These are phyloP conservation scores for Delichon dasypus DNA, from an alignment of 2,797 vertebrate genomes.

Conservation along the genomic window DNA sequence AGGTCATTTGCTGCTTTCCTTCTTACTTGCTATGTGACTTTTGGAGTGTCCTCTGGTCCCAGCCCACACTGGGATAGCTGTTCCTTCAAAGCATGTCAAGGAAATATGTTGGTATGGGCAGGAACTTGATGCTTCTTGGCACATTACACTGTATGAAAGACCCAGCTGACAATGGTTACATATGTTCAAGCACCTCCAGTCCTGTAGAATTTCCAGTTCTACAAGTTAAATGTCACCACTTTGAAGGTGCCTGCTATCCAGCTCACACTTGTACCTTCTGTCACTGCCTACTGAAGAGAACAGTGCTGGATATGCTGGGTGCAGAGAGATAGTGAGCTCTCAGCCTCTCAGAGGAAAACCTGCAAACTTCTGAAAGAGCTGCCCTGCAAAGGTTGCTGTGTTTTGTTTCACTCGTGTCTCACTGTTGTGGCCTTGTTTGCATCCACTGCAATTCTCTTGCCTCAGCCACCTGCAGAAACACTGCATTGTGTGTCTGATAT, in stretches of 20 bases:
- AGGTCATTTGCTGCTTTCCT: background rate
- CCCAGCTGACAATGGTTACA: background rate
- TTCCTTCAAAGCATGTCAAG: background rate
- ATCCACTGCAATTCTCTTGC: background rate
- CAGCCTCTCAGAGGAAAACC: background rate
- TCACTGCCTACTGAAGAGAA: background rate
- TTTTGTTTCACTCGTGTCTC: background rate
- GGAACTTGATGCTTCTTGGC: background rate
- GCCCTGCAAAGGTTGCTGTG: background rate
- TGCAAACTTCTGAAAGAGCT: background rate
- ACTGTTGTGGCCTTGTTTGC: background rate
- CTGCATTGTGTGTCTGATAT: fast-evolving
- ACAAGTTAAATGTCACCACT: background rate
- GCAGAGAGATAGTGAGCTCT: background rate
- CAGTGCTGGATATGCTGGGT: background rate
- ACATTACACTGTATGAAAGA: background rate
- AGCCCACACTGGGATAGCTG: background rate
- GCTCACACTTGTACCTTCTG: background rate
- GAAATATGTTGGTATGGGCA: background rate
- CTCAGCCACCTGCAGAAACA: constrained; percentile 20
- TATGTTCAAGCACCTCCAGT: background rate
- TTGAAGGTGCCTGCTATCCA: background rate
- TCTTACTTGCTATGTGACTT: background rate
- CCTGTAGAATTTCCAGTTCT: background rate
- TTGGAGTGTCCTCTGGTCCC: background rate